Base-by-base conservation (phyloP, 1,140 invertebrate genomes). In the Zaprionus kolodkinae region DNA sequence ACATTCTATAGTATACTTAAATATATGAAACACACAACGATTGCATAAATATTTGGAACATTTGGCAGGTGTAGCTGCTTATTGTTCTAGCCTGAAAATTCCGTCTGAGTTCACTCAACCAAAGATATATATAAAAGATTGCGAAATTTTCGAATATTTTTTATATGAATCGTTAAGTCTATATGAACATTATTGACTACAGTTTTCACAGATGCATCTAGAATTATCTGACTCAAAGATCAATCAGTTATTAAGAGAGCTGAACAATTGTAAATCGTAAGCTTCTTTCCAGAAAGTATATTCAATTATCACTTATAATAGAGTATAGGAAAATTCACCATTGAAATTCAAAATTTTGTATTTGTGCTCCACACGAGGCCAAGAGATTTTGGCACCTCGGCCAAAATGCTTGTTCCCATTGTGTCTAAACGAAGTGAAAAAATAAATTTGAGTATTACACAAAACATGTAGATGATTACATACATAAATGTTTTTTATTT, bases 321-420 rank as follows among this genome's bases (percentile, higher is more conserved):
- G 40, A 15, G 40, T 45, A 45, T 45, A 45, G n/a, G n/a, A 45
- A 45, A 45, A 45, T n/a, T 15, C 40, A 45, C n/a, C 3, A 45
- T 3, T 15, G 7, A 57, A 57, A 57, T 57, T 48, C 5, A 45
- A 45, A 62, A 50, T 45, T n/a, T 45, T 30, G 38, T 11, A 9
- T 52, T 15, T 50, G 45, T 17, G 15, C 61, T 48, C 43, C 21
- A 25, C 56, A 25, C 30, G 66, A 13, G 36, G 25, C 17, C 15
- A 55, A 54, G 13, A 63, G 38, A 63, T 70, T 15, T 70, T 70
- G 67, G 67, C 67, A 70, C 25, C 50, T 70, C 25, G 54, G 67
- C 67, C 67, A 62, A 45, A 70, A 62, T 62, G 11, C 56, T 45
- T 60, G 56, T 60, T 43, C 25, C 56, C 66, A 68, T 55, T 63